These are phyloP conservation scores for Cerastoderma edule DNA, from an alignment of 2,888 invertebrate species.

Conservation along the genomic window DNA sequence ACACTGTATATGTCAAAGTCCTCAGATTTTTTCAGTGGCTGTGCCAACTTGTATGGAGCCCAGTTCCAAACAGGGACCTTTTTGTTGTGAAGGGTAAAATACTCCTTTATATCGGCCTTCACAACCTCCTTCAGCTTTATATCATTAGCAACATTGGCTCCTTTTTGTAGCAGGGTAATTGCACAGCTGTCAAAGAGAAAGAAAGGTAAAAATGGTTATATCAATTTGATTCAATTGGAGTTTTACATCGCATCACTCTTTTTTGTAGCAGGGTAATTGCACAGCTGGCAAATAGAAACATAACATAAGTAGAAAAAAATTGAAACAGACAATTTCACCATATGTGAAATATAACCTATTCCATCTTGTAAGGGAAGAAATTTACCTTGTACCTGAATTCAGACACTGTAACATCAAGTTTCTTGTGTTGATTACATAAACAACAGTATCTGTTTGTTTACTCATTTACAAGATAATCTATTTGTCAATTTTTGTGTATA, in stretches of 20 bases:
- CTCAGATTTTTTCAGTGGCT: conserved; percentile 52
- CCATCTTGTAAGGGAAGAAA: too few species aligned
- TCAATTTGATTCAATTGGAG: too few species aligned
- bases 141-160: conserved; percentile 79
- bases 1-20: conserved; percentile 74
- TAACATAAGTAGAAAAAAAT: background rate
- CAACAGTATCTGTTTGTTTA: too few species aligned
- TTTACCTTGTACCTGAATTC: too few species aligned
- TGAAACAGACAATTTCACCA: too few species aligned
- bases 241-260: too few species aligned
- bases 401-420: too few species aligned
- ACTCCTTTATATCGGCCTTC: conserved; percentile 45
- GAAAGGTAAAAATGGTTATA: too few species aligned
- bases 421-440: too few species aligned
- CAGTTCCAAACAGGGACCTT: conserved; percentile 78
- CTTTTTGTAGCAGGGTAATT: conserved; percentile 83
- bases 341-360: too few species aligned
- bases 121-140: conserved; percentile 65
- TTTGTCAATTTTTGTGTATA: too few species aligned
- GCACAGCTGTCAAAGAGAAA: conserved; percentile 81
- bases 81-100: conserved; percentile 41
- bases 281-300: conserved; percentile 7
- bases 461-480: too few species aligned
- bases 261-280: conserved; percentile 83
- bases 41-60: conserved; percentile 73